Conservation (phyloP, 2,797 vertebrate species). For the Oryzias dopingdopingensis region DNA sequence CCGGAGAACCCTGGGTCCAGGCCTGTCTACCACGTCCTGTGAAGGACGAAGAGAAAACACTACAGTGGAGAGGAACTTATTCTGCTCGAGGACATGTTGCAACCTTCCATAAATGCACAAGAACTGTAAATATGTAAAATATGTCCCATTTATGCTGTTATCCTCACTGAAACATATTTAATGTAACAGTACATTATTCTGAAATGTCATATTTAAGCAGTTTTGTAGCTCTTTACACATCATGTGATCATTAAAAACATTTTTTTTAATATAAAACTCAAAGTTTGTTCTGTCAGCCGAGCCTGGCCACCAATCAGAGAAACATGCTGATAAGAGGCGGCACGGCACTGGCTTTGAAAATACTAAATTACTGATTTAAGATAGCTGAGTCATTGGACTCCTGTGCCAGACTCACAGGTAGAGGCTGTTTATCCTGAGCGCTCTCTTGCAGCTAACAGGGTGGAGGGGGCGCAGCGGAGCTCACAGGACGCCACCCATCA, state of each 20-base stretch:
- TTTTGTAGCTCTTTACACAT: constrained; percentile 37
- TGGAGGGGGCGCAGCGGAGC: constrained; percentile 29
- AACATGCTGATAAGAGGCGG: no score
- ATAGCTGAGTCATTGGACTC: not conserved
- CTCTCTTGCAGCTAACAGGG: constrained; percentile 39
- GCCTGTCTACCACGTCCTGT: constrained; percentile 93
- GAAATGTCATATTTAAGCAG: constrained; percentile 71
- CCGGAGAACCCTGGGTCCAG: constrained; percentile 81
- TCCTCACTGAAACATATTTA: constrained; percentile 74
- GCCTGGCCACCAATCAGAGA: not conserved
- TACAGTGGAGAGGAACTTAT: constrained; percentile 20
- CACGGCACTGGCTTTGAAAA: not conserved
- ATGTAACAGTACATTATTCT: constrained; percentile 59
- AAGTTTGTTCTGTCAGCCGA: not conserved
- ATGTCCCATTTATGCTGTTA: constrained; percentile 71
- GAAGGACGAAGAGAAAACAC: constrained; percentile 47
- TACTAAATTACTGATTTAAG: not conserved
- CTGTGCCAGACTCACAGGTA: constrained; percentile 7
- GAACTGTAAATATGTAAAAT: constrained; percentile 84
- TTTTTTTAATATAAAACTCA: constrained; percentile 31
- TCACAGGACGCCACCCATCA: constrained; percentile 38
- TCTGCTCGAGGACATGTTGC: constrained; percentile 17
- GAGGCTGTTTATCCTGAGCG: constrained; percentile 8
- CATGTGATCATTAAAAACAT: constrained; percentile 55
- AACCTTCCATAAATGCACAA: constrained; percentile 67